These are phyloP conservation scores for Ectemnius cavifrons DNA, from an alignment of 2,888 invertebrate genomes.

Conservation along the genomic window DNA sequence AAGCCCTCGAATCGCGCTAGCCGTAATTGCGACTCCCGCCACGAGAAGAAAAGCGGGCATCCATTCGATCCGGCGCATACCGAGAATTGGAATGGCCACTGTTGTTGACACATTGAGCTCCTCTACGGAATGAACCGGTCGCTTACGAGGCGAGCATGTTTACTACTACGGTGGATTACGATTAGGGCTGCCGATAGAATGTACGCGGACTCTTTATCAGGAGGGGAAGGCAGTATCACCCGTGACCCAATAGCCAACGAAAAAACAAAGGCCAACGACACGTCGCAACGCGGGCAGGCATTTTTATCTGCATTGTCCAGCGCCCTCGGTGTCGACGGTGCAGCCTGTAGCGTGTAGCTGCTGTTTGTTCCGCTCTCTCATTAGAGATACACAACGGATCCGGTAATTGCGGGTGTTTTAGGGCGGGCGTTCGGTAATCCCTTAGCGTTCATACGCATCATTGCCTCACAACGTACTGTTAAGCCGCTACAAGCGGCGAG, in stretches of 20 bases:
- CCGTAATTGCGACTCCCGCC: constrained; percentile 24
- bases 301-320: constrained; percentile 6
- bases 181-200: not conserved
- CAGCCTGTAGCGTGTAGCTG: not conserved
- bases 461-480: constrained; percentile 51
- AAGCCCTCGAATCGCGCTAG: constrained; percentile 39
- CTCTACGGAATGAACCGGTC: too few species aligned
- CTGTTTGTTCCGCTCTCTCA: constrained; percentile 8
- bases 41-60: not conserved
- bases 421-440: constrained; percentile 35
- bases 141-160: constrained; percentile 2
- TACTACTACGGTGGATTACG: constrained; percentile 3
- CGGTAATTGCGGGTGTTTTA: constrained; percentile 33
- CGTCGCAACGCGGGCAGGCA: not conserved
- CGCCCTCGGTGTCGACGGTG: too few species aligned
- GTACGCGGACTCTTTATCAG: not conserved
- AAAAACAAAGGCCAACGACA: constrained; percentile 3
- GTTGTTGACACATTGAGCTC: too few species aligned
- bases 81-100: too few species aligned
- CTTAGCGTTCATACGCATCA: constrained; percentile 40
- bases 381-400: constrained; percentile 13
- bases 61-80: too few species aligned
- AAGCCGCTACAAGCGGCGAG: constrained; percentile 50
- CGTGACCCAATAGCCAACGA: constrained; percentile 8
- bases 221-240: not conserved